Evolutionary conservation across 2,888 invertebrate species (phyloP).

Genomic region (Caenorhabditis wallacei): DNA sequence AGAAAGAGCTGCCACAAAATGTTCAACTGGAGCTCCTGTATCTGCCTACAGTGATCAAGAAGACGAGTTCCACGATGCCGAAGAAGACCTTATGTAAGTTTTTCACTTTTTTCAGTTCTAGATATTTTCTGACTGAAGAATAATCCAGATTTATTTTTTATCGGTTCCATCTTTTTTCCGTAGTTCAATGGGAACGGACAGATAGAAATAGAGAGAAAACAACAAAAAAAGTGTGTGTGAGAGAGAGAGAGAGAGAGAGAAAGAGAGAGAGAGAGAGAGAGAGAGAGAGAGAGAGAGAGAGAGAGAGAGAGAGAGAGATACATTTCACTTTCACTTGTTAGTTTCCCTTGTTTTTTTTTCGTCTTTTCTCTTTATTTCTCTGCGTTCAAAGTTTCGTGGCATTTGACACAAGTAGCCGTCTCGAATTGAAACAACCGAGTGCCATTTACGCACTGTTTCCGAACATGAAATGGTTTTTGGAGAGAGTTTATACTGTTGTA

Average conservation of each 20-base stretch:
- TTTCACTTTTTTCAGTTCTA: slow-evolving; percentile 2
- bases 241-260: slow-evolving; percentile 13
- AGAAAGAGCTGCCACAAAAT: slow-evolving; percentile 88
- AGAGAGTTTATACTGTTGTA: too few species aligned
- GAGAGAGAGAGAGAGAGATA: slow-evolving; percentile 22
- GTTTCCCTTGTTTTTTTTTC: slow-evolving; percentile 10
- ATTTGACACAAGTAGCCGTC: not conserved
- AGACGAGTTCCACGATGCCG: slow-evolving; percentile 87
- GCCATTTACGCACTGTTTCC: not conserved
- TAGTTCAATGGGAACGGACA: slow-evolving; percentile 4
- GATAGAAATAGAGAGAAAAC: not conserved
- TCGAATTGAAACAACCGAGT: slow-evolving; percentile 4
- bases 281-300: not conserved
- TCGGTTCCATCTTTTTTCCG: slow-evolving; percentile 14
- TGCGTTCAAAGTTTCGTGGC: slow-evolving; percentile 19
- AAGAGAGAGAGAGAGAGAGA: slow-evolving; percentile 3
- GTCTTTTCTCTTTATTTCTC: slow-evolving; percentile 18
- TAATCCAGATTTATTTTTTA: slow-evolving; percentile 14
- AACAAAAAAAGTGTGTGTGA: not conserved
- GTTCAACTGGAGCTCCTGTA: slow-evolving; percentile 55
- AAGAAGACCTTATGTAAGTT: slow-evolving; percentile 83
- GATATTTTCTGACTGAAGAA: slow-evolving; percentile 2
- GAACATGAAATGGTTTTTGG: not conserved
- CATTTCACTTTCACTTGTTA: slow-evolving; percentile 37
- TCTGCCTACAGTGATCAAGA: slow-evolving; percentile 83